phyloP scores from a whole-genome alignment of 1,140 invertebrate species.

The Eufriesea mexicana region DNA sequence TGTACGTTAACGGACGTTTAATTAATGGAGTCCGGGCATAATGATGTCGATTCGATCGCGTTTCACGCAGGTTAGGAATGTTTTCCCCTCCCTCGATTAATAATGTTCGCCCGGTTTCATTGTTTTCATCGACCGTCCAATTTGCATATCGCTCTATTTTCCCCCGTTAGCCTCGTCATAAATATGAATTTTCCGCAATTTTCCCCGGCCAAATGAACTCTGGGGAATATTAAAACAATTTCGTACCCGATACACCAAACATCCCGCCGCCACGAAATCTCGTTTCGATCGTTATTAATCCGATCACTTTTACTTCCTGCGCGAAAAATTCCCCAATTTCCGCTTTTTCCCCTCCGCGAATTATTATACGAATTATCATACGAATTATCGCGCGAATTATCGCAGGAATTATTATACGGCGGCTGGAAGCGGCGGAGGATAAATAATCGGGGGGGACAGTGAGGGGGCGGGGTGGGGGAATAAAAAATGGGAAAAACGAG shows the following conservation, averaged over 20 bases:
- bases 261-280: no score
- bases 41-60: slow-evolving; percentile 25
- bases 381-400: no score
- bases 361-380: no score
- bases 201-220: not conserved
- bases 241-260: no score
- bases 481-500: not conserved
- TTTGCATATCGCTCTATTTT: not conserved
- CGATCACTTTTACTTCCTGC: no score
- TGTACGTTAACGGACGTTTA: slow-evolving; percentile 22
- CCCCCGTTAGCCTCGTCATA: not conserved
- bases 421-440: no score
- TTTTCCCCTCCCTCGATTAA: slow-evolving; percentile 5
- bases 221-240: not conserved
- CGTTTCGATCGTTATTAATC: no score
- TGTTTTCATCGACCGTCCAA: not conserved
- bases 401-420: no score
- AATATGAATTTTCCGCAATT: not conserved
- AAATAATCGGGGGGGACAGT: no score
- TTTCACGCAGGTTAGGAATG: slow-evolving; percentile 26
- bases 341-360: no score
- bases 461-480: no score
- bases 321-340: no score
- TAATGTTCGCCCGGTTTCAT: slow-evolving; percentile 3
- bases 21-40: slow-evolving; percentile 31